Conservation (phyloP, 2,888 invertebrate species). For the Cotesia congregata region DNA sequence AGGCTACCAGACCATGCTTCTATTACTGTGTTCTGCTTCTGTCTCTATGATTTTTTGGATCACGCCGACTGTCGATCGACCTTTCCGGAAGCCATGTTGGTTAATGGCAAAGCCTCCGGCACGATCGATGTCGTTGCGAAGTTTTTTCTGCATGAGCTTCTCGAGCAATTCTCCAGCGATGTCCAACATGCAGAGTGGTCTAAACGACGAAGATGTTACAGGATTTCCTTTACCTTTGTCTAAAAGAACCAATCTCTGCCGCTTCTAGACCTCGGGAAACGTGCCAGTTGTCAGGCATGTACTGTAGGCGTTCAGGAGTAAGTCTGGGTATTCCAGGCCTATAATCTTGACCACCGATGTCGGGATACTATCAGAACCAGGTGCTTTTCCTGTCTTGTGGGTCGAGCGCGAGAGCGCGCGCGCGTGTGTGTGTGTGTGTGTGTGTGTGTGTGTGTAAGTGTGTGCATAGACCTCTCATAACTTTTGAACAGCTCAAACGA, state of each 20-base stretch:
- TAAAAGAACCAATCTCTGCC: constrained; percentile 45
- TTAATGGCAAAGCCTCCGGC: constrained; percentile 20
- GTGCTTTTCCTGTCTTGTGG: no score
- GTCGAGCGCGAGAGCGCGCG: no score
- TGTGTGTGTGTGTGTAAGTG: no score
- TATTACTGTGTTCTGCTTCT: no score
- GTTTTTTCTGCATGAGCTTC: constrained; percentile 13
- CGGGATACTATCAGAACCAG: no score
- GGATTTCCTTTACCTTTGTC: constrained; percentile 44
- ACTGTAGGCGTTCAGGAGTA: constrained; percentile 18
- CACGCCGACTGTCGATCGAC: constrained; percentile 42
- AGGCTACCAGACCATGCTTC: constrained; percentile 37
- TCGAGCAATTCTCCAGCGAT: constrained; percentile 45
- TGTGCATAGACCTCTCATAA: no score
- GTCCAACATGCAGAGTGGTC: constrained; percentile 47
- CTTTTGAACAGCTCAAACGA: no score
- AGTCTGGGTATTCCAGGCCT: no score
- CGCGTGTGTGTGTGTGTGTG: no score
- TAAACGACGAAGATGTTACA: constrained; percentile 43
- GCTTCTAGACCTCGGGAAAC: constrained; percentile 47
- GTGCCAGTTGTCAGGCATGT: constrained; percentile 40
- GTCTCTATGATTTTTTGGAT: constrained; percentile 28
- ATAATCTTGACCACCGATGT: no score
- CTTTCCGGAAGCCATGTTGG: constrained; percentile 44
- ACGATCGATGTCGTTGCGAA: no score